These are phyloP conservation scores for Bactericera cockerelli DNA, from an alignment of 1,140 invertebrate genomes.

Conservation along the genomic window DNA sequence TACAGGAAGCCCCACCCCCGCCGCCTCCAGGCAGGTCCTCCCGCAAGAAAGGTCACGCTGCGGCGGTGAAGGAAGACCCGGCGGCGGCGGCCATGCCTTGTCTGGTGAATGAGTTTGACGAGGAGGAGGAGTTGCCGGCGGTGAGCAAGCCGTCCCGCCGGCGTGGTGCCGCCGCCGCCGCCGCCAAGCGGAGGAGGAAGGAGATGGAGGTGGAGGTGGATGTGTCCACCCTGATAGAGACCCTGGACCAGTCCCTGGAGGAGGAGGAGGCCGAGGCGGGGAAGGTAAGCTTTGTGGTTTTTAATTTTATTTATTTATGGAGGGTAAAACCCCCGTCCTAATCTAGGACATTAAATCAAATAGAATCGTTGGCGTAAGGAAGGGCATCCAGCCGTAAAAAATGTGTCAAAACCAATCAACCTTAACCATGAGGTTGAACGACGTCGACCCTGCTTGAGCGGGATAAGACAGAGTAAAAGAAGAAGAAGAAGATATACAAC, in stretches of 20 bases:
- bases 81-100: not conserved
- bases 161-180: not conserved
- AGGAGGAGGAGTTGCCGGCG: not conserved
- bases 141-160: not conserved
- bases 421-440: no score
- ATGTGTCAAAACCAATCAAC: no score
- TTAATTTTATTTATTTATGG: no score
- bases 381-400: no score
- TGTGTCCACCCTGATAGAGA: constrained; percentile 1
- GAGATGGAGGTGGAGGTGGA: not conserved
- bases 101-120: constrained; percentile 2
- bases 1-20: not conserved
- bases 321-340: no score
- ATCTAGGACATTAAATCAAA: no score
- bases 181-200: not conserved
- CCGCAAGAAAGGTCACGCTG: not conserved
- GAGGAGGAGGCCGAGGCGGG: not conserved
- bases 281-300: no score
- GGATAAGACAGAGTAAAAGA: no score
- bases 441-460: no score
- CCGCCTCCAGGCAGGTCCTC: not conserved
- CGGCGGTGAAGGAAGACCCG: not conserved
- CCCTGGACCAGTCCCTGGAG: constrained; percentile 6
- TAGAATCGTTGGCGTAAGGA: no score
- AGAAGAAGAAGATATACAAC: no score